Evolutionary conservation across 2,113 vertebrate species (phyloP).

Genomic region (Synchiropus splendidus): DNA sequence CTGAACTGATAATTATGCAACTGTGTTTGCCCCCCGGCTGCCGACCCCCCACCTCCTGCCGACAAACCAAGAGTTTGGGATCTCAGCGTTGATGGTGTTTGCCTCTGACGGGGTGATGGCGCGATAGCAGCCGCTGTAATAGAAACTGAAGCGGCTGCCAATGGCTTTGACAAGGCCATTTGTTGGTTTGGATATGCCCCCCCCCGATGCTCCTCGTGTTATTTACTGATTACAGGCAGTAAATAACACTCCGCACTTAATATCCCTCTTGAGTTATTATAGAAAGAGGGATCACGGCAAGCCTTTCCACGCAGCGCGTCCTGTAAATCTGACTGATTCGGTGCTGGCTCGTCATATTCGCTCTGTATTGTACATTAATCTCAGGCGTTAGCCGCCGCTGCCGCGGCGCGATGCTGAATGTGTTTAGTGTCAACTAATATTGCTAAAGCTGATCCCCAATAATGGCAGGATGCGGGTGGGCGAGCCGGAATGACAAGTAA

Average conservation of each 20-base stretch:
- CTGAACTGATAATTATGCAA: conserved; percentile 50
- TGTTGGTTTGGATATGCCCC: conserved; percentile 44
- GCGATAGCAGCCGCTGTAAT: conserved; percentile 14
- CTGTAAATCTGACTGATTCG: conserved; percentile 44
- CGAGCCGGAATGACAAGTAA: conserved; percentile 23
- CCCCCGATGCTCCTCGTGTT: conserved; percentile 42
- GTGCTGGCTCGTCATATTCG: conserved; percentile 38
- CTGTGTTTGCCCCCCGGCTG: conserved; percentile 27
- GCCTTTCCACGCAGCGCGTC: conserved; percentile 35
- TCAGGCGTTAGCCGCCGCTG: conserved; percentile 14
- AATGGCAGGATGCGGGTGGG: conserved; percentile 26
- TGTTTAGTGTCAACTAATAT: conserved; percentile 17
- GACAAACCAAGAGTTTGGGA: conserved; percentile 6
- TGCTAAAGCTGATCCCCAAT: conserved; percentile 31
- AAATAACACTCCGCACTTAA: conserved; percentile 45
- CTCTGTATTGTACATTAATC: conserved; percentile 53
- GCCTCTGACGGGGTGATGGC: conserved; percentile 8
- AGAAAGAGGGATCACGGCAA: conserved; percentile 26
- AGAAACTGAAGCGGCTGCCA: conserved; percentile 33
- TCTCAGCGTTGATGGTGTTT: no score
- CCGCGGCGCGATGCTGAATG: conserved; percentile 2
- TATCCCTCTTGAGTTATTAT: conserved; percentile 42
- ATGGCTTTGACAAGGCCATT: conserved; percentile 46
- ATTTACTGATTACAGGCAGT: conserved; percentile 52
- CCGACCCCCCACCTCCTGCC: conserved; percentile 21